Evolutionary conservation across 2,797 vertebrate species (phyloP).

Genomic region (Periparus ater): DNA sequence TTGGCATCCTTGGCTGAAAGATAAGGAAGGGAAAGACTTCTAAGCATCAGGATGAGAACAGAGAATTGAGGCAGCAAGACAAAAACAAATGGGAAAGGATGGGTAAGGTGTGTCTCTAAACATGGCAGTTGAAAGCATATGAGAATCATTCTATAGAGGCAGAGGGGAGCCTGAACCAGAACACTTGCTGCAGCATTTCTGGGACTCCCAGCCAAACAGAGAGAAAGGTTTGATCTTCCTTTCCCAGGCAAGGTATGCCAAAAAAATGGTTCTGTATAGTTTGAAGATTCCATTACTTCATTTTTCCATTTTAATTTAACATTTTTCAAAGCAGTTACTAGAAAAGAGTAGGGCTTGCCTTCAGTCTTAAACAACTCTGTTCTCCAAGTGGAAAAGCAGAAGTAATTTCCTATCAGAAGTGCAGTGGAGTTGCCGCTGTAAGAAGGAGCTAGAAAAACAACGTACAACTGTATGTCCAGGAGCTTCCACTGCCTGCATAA

Average conservation of each 20-base stretch:
- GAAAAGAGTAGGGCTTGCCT: not conserved
- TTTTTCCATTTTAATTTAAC: conserved; percentile 40
- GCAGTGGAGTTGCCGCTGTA: not conserved
- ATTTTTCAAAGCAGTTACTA: conserved; percentile 16
- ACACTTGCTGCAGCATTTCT: not conserved
- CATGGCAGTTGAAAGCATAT: not conserved
- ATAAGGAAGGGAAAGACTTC: not conserved
- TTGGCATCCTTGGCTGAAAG: not conserved
- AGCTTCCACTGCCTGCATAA: not conserved
- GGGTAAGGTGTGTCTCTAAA: not conserved
- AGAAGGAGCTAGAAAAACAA: not conserved
- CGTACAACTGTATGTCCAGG: not conserved
- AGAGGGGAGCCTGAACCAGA: not conserved
- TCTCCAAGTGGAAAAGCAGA: not conserved
- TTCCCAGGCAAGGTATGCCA: not conserved
- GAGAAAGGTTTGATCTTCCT: not conserved
- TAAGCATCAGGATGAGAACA: not conserved
- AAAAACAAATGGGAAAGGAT: not conserved
- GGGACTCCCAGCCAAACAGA: not conserved
- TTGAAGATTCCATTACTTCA: not conserved
- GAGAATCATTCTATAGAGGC: not conserved
- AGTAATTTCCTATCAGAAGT: not conserved
- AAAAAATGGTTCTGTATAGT: not conserved
- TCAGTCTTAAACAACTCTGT: not conserved
- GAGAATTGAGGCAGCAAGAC: not conserved